Evolutionary conservation across 2,797 vertebrate species (phyloP).

Genomic region (Sibirionetta formosa): DNA sequence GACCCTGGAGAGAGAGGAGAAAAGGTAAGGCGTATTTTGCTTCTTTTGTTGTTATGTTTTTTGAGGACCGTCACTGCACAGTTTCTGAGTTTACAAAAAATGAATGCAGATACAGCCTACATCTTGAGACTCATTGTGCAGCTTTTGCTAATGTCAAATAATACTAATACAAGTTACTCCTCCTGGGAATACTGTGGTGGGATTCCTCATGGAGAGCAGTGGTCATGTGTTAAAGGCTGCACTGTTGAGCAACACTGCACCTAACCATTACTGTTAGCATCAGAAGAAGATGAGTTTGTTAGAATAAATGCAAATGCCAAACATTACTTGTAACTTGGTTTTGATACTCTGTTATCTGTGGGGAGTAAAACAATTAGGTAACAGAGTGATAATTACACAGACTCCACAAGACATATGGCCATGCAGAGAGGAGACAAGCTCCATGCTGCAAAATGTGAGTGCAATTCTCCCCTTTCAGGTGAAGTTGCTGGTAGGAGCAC

Average conservation of each 20-base stretch:
- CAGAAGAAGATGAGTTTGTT: not conserved
- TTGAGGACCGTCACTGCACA: not conserved
- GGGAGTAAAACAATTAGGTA: not conserved
- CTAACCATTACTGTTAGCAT: not conserved
- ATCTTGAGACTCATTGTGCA: not conserved
- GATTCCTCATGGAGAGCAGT: not conserved
- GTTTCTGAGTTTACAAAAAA: not conserved
- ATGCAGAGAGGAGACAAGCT: not conserved
- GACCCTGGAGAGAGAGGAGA: conserved; percentile 94
- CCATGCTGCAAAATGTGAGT: rapidly evolving
- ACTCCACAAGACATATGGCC: not conserved
- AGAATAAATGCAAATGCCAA: not conserved
- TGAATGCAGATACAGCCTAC: not conserved
- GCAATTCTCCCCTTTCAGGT: not conserved
- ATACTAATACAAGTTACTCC: not conserved
- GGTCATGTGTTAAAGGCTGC: not conserved
- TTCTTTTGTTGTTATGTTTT: not conserved
- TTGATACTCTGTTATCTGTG: not conserved
- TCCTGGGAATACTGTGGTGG: not conserved
- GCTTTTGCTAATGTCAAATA: not conserved
- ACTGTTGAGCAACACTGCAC: not conserved
- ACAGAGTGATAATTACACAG: not conserved
- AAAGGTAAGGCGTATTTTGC: conserved; percentile 87
- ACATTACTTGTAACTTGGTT: not conserved
- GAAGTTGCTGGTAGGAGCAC: not conserved